Evolutionary conservation across 2,888 invertebrate species (phyloP).

Genomic region (Sinohyriopsis cumingii): DNA sequence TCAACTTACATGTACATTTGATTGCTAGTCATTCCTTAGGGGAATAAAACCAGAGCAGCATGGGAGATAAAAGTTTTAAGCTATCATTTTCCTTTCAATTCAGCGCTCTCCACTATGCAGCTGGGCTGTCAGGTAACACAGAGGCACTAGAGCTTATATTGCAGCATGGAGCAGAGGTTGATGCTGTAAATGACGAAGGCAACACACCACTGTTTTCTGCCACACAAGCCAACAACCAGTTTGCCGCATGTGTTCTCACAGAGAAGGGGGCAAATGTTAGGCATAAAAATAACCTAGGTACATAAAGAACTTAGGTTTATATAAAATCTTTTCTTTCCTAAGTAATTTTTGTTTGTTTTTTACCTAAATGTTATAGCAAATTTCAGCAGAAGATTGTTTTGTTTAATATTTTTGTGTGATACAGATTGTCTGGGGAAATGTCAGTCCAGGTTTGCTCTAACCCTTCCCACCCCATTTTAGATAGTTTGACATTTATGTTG

Average conservation of each 20-base stretch:
- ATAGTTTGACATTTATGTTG: no score
- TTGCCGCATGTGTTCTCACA: slow-evolving; percentile 65
- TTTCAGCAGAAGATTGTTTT: no score
- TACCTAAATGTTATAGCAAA: not conserved
- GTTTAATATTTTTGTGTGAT: no score
- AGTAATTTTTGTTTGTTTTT: not conserved
- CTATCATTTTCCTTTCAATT: not conserved
- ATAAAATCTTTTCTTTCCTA: no score
- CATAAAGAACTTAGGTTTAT: not conserved
- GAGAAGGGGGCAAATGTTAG: slow-evolving; percentile 61
- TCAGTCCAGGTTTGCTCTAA: no score
- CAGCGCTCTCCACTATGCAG: slow-evolving; percentile 68
- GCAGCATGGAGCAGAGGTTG: slow-evolving; percentile 61
- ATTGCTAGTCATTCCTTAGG: no score
- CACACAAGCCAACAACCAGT: slow-evolving; percentile 67
- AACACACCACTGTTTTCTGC: slow-evolving; percentile 68
- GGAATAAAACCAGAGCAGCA: no score
- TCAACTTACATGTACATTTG: no score
- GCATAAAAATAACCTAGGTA: slow-evolving; percentile 64
- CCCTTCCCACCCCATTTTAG: no score
- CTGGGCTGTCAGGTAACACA: slow-evolving; percentile 58
- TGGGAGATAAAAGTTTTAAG: no score
- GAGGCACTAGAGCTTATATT: slow-evolving; percentile 66
- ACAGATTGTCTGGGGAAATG: no score
- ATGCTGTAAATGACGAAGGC: slow-evolving; percentile 63